These are phyloP conservation scores for Pseudochirops corinnae DNA, from an alignment of 2,797 vertebrate species.

Conservation along the genomic window DNA sequence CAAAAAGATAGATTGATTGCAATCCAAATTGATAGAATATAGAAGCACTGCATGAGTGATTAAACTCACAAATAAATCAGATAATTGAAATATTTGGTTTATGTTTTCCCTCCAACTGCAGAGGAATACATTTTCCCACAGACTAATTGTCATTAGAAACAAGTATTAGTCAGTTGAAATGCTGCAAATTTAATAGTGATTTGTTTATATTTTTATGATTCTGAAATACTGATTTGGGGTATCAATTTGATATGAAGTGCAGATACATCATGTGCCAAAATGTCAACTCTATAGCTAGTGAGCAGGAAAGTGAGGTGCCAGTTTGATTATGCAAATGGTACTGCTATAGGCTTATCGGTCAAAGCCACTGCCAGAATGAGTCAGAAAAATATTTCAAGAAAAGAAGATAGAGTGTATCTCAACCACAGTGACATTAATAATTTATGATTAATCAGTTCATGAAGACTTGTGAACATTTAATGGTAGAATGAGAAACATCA, in stretches of 20 bases:
- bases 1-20: background rate
- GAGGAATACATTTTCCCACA: slow-evolving; percentile 47
- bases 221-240: slow-evolving; percentile 55
- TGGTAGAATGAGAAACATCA: slow-evolving; percentile 70
- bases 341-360: slow-evolving; percentile 77
- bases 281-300: slow-evolving; percentile 65
- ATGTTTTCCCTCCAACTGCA: background rate
- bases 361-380: slow-evolving; percentile 70
- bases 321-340: slow-evolving; percentile 78
- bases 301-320: slow-evolving; percentile 65
- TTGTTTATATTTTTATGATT: slow-evolving; percentile 72
- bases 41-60: background rate
- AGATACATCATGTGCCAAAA: slow-evolving; percentile 70
- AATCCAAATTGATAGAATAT: background rate
- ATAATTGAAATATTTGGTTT: background rate
- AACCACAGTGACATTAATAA: slow-evolving; percentile 79
- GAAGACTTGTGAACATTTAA: slow-evolving; percentile 75
- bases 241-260: slow-evolving; percentile 69
- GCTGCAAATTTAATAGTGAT: slow-evolving; percentile 56
- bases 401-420: slow-evolving; percentile 68
- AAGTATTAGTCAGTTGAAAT: slow-evolving; percentile 58
- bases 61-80: background rate
- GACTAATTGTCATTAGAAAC: slow-evolving; percentile 44
- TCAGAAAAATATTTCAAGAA: slow-evolving; percentile 78
- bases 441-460: slow-evolving; percentile 83